Evolutionary conservation across 2,888 invertebrate genomes (phyloP), one percentile per base, ranked within the genome.

Genomic region (Lamproptera curius): DNA sequence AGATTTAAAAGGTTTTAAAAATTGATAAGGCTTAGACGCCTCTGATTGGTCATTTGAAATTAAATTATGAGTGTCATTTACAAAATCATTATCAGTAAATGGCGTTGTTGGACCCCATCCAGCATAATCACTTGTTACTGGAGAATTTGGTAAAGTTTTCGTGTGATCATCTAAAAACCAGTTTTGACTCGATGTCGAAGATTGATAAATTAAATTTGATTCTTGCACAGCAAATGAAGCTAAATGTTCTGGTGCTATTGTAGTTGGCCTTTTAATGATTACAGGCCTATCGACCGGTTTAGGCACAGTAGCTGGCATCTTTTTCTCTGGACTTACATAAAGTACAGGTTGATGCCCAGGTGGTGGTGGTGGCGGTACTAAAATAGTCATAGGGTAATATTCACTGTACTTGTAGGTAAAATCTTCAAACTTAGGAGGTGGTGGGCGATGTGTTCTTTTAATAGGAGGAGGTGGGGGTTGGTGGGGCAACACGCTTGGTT

Each of bases 311-410:
- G 56, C 26, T 15, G 63, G 51, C 14, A 58, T 37, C 58, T 76
- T 73, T 13, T 77, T 75, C 23, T 81, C 72, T 16, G 72, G 57
- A 2, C 78, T 62, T 26, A 73, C 57, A 56, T 71, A 86, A 1
- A 81, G 72, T 6, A 79, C 64, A 16, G 75, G 71, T 56, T 81
- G 70, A 50, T 82, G 81, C 10, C 78, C 78, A 2, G 80, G 83
- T 0, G 87, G 83, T 14, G 90, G 89, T 1, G 93, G 93, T 9
- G 93, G 93, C 10, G 93, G 93, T 51, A 93, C 90, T 46, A 93
- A 83, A 67, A 92, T 90, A 0, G 92, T 92, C 75, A 91, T 90
- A 0, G 92, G 92, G 55, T 88, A 88, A 39, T 84, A 81, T 11
- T 92, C 88, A 39, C 80, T 77, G 28, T 79, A 61, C 68, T 90